phyloP scores from a whole-genome alignment of 1,140 invertebrate species.

The Drosophila murphyi region DNA sequence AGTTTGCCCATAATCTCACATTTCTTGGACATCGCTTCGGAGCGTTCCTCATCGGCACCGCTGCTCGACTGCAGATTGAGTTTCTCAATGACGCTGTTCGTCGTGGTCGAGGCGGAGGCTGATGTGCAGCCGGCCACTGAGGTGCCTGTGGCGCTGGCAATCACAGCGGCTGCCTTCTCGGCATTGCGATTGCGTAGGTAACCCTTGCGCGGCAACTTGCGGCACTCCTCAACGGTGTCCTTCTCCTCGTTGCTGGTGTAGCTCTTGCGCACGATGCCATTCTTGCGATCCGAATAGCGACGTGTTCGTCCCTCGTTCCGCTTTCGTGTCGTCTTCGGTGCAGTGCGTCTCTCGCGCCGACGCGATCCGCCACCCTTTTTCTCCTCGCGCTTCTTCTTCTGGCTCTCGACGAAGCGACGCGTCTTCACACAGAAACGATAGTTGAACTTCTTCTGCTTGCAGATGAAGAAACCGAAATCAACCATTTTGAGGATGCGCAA shows the following conservation, averaged over 20 bases:
- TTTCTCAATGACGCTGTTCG: conserved; percentile 80
- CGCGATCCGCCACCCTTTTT: conserved; percentile 81
- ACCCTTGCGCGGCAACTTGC: conserved; percentile 77
- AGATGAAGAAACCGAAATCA: conserved; percentile 88
- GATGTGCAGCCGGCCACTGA: conserved; percentile 73
- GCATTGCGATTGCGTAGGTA: conserved; percentile 81
- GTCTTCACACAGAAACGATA: conserved; percentile 83
- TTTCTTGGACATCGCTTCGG: conserved; percentile 85
- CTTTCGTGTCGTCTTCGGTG: conserved; percentile 80
- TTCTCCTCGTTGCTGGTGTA: conserved; percentile 84
- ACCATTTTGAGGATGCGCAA: conserved; percentile 89
- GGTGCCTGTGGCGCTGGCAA: conserved; percentile 65
- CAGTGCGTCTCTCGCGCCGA: conserved; percentile 77
- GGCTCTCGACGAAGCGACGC: conserved; percentile 87
- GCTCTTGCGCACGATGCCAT: conserved; percentile 80
- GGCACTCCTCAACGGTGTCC: conserved; percentile 81
- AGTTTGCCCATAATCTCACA: conserved; percentile 89
- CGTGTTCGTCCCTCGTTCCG: conserved; percentile 84
- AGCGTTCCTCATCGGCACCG: conserved; percentile 80
- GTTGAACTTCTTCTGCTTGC: conserved; percentile 84
- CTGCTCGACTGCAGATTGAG: conserved; percentile 76
- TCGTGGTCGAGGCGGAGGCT: conserved; percentile 75
- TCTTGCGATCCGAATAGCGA: conserved; percentile 83
- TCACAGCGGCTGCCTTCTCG: conserved; percentile 67
- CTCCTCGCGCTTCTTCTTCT: conserved; percentile 87